phyloP scores from a whole-genome alignment of 37 sponge, comb jelly and placozoan species.

The Hexactinellida sp. region DNA sequence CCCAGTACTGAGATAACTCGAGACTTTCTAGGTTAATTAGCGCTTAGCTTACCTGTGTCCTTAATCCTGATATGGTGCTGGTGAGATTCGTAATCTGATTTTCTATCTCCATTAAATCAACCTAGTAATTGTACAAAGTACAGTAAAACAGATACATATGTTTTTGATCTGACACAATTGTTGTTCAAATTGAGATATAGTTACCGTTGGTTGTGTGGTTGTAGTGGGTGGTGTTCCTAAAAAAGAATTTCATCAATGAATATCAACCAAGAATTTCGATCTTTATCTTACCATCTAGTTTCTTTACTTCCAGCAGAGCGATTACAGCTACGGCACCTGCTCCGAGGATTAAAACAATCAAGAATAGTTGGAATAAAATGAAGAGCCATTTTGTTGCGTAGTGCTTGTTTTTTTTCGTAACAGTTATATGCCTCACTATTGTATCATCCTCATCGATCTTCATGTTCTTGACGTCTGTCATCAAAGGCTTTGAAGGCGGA shows the following conservation, averaged over 20 bases:
- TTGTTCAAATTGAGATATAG: neutral
- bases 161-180: no score
- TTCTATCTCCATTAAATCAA: no score
- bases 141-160: no score
- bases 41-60: neutral
- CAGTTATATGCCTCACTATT: neutral
- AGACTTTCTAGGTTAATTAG: neutral
- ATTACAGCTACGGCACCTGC: neutral
- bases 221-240: neutral
- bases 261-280: neutral
- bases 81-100: neutral
- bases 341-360: neutral
- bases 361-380: neutral
- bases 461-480: neutral
- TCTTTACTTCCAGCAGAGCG: conserved; percentile 4
- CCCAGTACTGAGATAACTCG: no score
- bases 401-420: neutral
- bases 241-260: neutral
- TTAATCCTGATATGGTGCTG: neutral
- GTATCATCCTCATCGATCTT: neutral
- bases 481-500: neutral
- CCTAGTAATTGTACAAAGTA: no score
- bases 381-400: neutral
- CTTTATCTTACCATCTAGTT: neutral
- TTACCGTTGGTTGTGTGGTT: neutral